Percentiles rank a stretch among this genome's conserved stretches.
phyloP scores from a whole-genome alignment of 2,113 vertebrate genomes.

The Rhinogobius similis region DNA sequence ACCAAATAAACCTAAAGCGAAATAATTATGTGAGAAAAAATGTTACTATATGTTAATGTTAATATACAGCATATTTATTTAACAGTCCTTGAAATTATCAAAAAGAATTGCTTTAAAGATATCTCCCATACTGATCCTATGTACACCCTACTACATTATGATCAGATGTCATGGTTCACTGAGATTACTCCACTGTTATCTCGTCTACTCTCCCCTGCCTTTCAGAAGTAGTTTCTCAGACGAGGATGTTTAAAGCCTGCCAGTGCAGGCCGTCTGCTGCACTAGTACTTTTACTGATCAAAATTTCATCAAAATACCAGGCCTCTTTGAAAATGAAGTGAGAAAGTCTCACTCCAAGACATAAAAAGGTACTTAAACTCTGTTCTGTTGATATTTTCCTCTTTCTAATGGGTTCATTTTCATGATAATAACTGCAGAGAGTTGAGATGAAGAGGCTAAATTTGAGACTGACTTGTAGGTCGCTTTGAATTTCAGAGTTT shows the following conservation, averaged over 20 bases:
- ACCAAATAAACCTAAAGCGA: too few species aligned
- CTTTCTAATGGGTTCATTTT: slow-evolving; percentile 16
- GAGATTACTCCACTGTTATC: slow-evolving; percentile 3
- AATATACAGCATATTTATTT: too few species aligned
- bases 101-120: too few species aligned
- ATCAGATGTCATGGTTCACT: not conserved
- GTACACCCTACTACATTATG: not conserved
- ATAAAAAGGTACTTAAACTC: not conserved
- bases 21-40: too few species aligned
- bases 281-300: slow-evolving; percentile 51
- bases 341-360: not conserved
- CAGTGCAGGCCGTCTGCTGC: slow-evolving; percentile 25
- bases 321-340: slow-evolving; percentile 20
- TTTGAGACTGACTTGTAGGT: not conserved
- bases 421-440: not conserved
- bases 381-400: slow-evolving; percentile 5
- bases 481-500: slow-evolving; percentile 12
- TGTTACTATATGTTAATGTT: too few species aligned
- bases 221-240: slow-evolving; percentile 32
- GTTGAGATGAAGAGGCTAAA: slow-evolving; percentile 8
- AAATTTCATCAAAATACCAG: slow-evolving; percentile 50
- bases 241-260: slow-evolving; percentile 43
- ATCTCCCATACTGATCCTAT: too few species aligned
- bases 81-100: too few species aligned
- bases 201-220: slow-evolving; percentile 4